Evolutionary conservation across 1,140 invertebrate species (phyloP).

Genomic region (Drosophila nigromelanica): DNA sequence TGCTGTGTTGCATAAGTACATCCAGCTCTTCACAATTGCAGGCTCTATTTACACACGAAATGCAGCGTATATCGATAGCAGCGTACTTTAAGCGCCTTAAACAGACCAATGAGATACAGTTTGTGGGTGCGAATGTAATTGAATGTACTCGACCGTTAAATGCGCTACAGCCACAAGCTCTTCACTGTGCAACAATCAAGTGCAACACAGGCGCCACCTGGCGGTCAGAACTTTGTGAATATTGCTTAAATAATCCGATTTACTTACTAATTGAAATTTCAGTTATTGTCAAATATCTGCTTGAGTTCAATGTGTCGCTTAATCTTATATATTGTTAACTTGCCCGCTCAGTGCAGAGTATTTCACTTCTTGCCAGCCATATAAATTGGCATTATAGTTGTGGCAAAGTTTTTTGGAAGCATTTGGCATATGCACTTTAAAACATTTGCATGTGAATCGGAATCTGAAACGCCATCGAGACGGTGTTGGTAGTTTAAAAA

Average conservation of each 20-base stretch:
- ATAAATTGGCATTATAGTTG: slow-evolving; percentile 62
- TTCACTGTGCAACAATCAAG: slow-evolving; percentile 20
- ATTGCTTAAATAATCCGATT: background rate
- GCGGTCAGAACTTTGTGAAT: background rate
- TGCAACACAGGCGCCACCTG: background rate
- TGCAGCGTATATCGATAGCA: slow-evolving; percentile 44
- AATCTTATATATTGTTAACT: background rate
- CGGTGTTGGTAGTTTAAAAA: slow-evolving; percentile 57
- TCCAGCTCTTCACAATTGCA: slow-evolving; percentile 30
- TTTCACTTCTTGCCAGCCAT: slow-evolving; percentile 36
- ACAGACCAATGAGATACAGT: background rate
- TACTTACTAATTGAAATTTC: background rate
- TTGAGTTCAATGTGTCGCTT: background rate
- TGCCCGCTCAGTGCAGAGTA: background rate
- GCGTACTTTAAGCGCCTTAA: slow-evolving; percentile 32
- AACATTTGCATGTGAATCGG: slow-evolving; percentile 66
- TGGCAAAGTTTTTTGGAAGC: slow-evolving; percentile 53
- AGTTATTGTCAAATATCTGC: background rate
- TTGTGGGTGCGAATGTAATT: slow-evolving; percentile 41
- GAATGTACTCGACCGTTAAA: slow-evolving; percentile 65
- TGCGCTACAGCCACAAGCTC: slow-evolving; percentile 43
- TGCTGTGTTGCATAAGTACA: slow-evolving; percentile 55
- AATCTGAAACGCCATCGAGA: slow-evolving; percentile 14
- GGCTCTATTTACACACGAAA: slow-evolving; percentile 56
- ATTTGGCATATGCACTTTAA: slow-evolving; percentile 60